These are phyloP conservation scores for Cryptomyrus ogoouensis DNA, from an alignment of 2,113 vertebrate species.

Conservation along the genomic window DNA sequence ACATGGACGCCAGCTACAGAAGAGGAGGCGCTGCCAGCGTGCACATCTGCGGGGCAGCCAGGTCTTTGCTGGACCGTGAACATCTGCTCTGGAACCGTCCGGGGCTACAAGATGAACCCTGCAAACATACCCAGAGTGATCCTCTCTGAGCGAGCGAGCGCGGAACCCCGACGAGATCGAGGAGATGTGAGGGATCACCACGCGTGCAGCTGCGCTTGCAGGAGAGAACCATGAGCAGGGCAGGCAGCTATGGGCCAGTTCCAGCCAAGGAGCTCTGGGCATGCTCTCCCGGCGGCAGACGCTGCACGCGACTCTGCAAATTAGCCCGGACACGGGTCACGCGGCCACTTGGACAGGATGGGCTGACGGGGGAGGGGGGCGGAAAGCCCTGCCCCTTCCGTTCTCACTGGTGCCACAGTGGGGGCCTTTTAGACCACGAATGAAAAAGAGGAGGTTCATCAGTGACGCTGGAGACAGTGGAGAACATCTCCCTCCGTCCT, in stretches of 20 bases:
- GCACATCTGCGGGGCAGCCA: neutral
- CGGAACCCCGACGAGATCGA: neutral
- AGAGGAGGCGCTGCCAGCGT: neutral
- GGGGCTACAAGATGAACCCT: neutral
- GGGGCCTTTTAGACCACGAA: neutral
- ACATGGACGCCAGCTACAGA: neutral
- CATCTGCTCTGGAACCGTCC: neutral
- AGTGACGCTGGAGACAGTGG: neutral
- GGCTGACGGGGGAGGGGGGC: neutral
- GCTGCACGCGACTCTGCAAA: neutral
- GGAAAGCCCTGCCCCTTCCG: neutral
- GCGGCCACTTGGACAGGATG: constrained; percentile 2
- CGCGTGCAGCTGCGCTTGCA: neutral
- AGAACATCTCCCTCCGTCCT: neutral
- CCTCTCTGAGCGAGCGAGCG: neutral
- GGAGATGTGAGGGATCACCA: neutral
- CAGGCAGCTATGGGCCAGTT: neutral
- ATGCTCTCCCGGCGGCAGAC: neutral
- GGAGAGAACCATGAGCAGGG: neutral
- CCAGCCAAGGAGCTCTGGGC: neutral
- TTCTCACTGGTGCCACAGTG: neutral
- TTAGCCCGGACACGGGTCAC: neutral
- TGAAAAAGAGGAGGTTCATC: neutral
- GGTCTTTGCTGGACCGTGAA: neutral
- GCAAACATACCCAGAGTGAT: neutral